phyloP scores from a whole-genome alignment of 2,888 invertebrate species.

The Drosophila rellima region DNA sequence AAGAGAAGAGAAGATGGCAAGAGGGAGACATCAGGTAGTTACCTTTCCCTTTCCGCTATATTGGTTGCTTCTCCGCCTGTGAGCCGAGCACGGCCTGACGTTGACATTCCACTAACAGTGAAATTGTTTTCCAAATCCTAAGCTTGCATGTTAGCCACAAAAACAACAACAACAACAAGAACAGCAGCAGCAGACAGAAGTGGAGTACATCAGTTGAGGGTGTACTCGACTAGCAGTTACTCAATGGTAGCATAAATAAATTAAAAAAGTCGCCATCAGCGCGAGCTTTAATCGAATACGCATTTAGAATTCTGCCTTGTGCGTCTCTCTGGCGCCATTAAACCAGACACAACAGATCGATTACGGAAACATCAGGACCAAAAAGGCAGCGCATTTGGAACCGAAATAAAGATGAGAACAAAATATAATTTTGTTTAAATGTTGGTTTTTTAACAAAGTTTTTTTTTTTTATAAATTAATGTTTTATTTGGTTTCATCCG shows the following conservation, averaged over 20 bases:
- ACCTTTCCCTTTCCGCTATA: background rate
- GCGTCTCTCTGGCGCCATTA: too few relatives aligned
- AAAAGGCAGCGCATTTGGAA: too few relatives aligned
- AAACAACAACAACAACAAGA: constrained; percentile 36
- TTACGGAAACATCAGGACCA: too few relatives aligned
- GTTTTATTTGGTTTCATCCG: too few relatives aligned
- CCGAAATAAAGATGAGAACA: too few relatives aligned
- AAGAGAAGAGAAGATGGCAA: background rate
- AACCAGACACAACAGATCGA: too few relatives aligned
- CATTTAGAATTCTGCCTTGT: too few relatives aligned
- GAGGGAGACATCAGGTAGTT: background rate
- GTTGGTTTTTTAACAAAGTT: too few relatives aligned
- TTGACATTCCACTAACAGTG: constrained; percentile 79
- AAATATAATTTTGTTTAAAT: too few relatives aligned
- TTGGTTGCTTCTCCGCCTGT: constrained; percentile 6
- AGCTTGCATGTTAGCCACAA: constrained; percentile 77
- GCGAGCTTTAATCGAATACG: too few relatives aligned
- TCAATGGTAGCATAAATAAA: background rate
- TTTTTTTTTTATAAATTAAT: too few relatives aligned
- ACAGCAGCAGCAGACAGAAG: background rate
- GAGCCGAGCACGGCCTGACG: constrained; percentile 58
- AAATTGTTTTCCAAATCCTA: constrained; percentile 80
- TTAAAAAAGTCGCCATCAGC: too few relatives aligned
- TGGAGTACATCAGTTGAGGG: background rate
- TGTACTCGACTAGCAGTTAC: constrained; percentile 3